These are phyloP conservation scores for Cyprinodon tularosa DNA, from an alignment of 2,113 vertebrate species.

Conservation along the genomic window DNA sequence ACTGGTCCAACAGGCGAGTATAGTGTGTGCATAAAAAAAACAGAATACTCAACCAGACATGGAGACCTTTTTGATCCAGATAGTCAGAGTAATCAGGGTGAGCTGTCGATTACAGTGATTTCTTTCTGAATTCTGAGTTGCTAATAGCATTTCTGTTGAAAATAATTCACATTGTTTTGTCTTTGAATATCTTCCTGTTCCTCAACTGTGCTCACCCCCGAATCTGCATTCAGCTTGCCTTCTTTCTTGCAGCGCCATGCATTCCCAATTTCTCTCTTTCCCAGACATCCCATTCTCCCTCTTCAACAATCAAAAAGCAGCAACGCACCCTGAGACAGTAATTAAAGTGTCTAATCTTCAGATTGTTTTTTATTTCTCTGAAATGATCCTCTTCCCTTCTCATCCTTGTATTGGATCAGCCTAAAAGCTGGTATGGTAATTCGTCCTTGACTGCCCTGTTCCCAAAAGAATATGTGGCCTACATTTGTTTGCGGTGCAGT, in stretches of 20 bases:
- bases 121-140: not conserved
- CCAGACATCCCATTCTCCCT: constrained; percentile 5
- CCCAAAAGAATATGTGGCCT: constrained; percentile 76
- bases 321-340: constrained; percentile 44
- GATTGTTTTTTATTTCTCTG: constrained; percentile 19
- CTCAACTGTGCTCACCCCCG: not conserved
- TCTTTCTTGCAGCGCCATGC: constrained; percentile 12
- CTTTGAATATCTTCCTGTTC: constrained; percentile 11
- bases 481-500: constrained; percentile 72
- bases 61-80: no score
- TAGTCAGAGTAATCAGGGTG: constrained; percentile 33
- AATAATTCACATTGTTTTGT: not conserved
- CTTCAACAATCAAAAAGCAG: constrained; percentile 41
- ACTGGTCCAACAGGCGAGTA: no score
- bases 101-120: constrained; percentile 25
- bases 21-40: no score
- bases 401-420: constrained; percentile 53
- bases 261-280: constrained; percentile 19
- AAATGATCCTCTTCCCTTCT: constrained; percentile 41
- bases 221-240: not conserved
- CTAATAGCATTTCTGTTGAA: constrained; percentile 16
- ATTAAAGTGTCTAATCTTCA: constrained; percentile 56
- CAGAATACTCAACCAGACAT: no score
- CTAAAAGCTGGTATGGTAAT: constrained; percentile 52
- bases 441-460: constrained; percentile 55